Evolutionary conservation across 2,797 vertebrate species (phyloP), one percentile per base, ranked within the genome.

Genomic region (Falco rusticolus): DNA sequence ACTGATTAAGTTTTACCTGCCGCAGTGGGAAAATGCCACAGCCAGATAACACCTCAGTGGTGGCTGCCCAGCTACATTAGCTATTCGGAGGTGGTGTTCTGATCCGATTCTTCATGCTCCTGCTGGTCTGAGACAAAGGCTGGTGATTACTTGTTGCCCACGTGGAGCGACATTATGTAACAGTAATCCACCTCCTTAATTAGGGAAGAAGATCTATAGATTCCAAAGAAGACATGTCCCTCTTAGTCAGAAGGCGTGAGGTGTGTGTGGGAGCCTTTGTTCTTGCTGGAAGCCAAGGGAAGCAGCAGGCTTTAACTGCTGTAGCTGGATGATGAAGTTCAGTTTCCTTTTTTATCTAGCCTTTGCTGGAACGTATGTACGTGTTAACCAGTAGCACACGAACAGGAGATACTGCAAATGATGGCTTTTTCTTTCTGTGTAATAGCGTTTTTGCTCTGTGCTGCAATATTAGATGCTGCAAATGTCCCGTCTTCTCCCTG

Each of bases 381-480:
- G 1, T 13, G 29, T 28, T 51, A 60, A 50, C 53, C 26, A 6
- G 26, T 4, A 25, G 41, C 75, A 37, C 72, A 4, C 0, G 6
- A 54, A 8, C 56, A 31, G 78, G 74, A 87, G 92, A 3, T 59
- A 4, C 60, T 68, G 39, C 43, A 31, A 11, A 8, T 3, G n/a
- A 2, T 11, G 59, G 39, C 20, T 45, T 33, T 63, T 59, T 33
- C 24, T 0, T 28, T 31, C 57, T 10, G 10, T 8, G 0, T 13
- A 5, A 5, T 2, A 28, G 26, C 3, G 1, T 4, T 16, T 77
- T 34, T 74, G 15, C 53, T 63, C 50, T 47, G 26, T n/a, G 51
- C 54, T 72, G 65, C 48, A n/a, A 11, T 41, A 31, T 9, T 15
- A 43, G 69, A 13, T 41, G n/a, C 53, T 75, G 59, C 26, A 22